phyloP scores from a whole-genome alignment of 2,888 invertebrate genomes.

The Dilophus febrilis region DNA sequence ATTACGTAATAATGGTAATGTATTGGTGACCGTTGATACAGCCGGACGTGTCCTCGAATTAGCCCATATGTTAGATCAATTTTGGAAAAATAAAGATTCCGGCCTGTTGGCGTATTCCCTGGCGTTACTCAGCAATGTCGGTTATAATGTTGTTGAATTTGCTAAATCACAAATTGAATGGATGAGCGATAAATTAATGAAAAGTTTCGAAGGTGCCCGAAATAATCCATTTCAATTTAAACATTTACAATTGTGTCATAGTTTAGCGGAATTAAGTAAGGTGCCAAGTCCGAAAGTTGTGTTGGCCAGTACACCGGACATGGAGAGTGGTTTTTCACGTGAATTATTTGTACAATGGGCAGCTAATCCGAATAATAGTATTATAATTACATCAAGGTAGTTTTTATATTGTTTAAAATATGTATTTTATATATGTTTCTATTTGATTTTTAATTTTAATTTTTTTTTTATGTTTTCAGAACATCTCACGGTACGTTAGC shows the following conservation, averaged over 20 bases:
- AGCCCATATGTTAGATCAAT: constrained; percentile 88
- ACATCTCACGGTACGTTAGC: constrained; percentile 68
- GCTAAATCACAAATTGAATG: constrained; percentile 98
- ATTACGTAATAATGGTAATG: constrained; percentile 85
- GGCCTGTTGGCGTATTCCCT: constrained; percentile 88
- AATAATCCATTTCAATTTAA: constrained; percentile 93
- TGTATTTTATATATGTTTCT: too few species aligned
- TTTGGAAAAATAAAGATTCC: constrained; percentile 91
- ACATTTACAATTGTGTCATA: constrained; percentile 87
- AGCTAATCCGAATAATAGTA: constrained; percentile 76
- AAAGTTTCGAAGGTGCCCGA: constrained; percentile 75
- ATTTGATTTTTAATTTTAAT: background rate
- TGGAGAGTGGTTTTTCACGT: constrained; percentile 88
- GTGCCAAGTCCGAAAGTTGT: constrained; percentile 90
- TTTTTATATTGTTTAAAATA: constrained; percentile 9
- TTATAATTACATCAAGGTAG: constrained; percentile 77
- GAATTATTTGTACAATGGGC: constrained; percentile 94
- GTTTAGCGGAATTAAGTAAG: constrained; percentile 65
- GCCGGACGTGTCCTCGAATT: constrained; percentile 92
- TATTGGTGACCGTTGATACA: constrained; percentile 89
- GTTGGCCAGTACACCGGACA: constrained; percentile 82
- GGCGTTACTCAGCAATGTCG: constrained; percentile 86
- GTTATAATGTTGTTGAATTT: constrained; percentile 96
- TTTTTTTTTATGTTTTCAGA: constrained; percentile 26
- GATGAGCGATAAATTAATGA: constrained; percentile 98